These are phyloP conservation scores for Campoletis sonorensis DNA, from an alignment of 1,140 invertebrate genomes.

Conservation along the genomic window DNA sequence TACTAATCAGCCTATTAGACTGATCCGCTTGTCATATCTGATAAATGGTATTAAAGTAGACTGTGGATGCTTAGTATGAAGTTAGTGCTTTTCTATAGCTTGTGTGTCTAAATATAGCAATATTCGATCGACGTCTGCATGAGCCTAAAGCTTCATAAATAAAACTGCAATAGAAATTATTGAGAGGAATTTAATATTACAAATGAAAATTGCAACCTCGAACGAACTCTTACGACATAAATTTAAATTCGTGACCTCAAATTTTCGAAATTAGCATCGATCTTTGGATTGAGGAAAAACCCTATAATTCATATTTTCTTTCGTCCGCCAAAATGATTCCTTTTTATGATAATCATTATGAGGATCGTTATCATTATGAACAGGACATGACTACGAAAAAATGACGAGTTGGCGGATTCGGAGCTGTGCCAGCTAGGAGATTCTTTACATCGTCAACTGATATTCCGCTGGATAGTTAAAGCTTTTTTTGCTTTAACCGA, in stretches of 20 bases:
- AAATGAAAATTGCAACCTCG: too few species aligned
- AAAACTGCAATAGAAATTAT: too few species aligned
- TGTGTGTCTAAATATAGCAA: too few species aligned
- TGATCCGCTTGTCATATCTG: not conserved
- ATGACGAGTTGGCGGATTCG: constrained; percentile 17
- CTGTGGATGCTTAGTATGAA: not conserved
- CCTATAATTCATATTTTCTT: not conserved
- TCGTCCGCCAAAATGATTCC: not conserved
- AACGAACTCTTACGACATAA: too few species aligned
- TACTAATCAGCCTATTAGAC: not conserved
- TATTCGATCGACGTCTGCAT: too few species aligned
- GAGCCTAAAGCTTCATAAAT: too few species aligned
- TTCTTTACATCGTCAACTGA: not conserved
- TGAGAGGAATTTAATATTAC: too few species aligned
- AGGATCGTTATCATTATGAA: constrained; percentile 1
- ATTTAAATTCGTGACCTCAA: not conserved
- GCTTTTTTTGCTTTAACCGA: not conserved
- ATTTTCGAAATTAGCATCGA: not conserved
- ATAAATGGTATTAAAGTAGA: not conserved
- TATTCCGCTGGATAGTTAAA: not conserved
- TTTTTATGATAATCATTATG: not conserved
- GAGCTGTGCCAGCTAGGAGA: not conserved
- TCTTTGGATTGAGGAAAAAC: not conserved
- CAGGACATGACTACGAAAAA: not conserved
- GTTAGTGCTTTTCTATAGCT: too few species aligned